A percentile compares a stretch with the other conserved stretches of the same genome.
These are phyloP conservation scores for Triplophysa bombifrons DNA, from an alignment of 2,797 vertebrate species.

Conservation along the genomic window DNA sequence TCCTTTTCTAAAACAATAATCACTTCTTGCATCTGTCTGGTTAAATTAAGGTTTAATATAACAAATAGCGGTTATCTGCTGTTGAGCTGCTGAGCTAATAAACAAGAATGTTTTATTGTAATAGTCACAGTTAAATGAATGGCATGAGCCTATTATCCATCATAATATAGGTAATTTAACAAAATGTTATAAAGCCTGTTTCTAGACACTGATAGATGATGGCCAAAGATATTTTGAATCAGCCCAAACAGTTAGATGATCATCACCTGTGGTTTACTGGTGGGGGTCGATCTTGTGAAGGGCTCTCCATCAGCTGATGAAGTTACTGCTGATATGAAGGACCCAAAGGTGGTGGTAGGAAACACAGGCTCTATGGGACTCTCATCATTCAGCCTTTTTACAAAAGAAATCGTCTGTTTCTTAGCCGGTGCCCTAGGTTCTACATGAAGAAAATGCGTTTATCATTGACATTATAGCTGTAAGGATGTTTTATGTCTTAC, in stretches of 20 bases:
- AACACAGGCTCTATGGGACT: conserved; percentile 29
- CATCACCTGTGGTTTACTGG: conserved; percentile 43
- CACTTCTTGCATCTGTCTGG: not conserved
- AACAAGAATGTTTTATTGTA: not conserved
- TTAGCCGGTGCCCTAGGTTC: conserved; percentile 11
- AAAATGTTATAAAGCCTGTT: not conserved
- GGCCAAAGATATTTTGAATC: conserved; percentile 14
- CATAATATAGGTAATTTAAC: not conserved
- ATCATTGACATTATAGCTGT: not conserved
- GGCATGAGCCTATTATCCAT: conserved; percentile 16
- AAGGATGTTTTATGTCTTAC: conserved; percentile 1
- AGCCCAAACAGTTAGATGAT: conserved; percentile 39
- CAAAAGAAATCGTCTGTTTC: conserved; percentile 4
- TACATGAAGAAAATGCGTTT: conserved; percentile 12
- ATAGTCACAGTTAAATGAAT: conserved; percentile 16
- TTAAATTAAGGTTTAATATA: not conserved
- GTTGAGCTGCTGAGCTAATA: not conserved
- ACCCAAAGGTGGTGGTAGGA: not conserved
- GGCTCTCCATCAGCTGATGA: not conserved
- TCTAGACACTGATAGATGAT: conserved; percentile 12
- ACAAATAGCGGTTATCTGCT: not conserved
- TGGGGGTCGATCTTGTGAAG: not conserved
- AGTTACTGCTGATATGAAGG: not conserved
- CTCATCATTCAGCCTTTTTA: conserved; percentile 2
- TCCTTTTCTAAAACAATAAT: not conserved